phyloP scores from a whole-genome alignment of 2,797 vertebrate genomes.

The Bradypus variegatus region DNA sequence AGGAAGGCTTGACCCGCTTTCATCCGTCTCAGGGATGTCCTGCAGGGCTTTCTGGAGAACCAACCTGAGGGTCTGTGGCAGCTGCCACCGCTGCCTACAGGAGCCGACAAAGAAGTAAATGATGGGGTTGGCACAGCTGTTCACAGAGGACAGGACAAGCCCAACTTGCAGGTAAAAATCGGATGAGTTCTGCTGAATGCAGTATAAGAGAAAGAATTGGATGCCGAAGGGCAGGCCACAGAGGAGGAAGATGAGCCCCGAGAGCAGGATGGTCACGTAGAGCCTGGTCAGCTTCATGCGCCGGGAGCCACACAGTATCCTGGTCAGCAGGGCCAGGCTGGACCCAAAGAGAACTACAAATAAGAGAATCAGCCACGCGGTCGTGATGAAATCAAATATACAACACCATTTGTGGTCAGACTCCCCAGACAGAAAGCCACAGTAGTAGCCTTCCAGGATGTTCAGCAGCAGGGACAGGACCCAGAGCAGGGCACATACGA shows the following conservation, averaged over 20 bases:
- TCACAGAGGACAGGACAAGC: constrained; percentile 65
- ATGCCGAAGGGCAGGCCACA: constrained; percentile 62
- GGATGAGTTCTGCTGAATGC: neutral
- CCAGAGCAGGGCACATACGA: constrained; percentile 59
- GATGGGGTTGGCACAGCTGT: constrained; percentile 55
- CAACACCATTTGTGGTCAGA: constrained; percentile 13
- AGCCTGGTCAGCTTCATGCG: constrained; percentile 47
- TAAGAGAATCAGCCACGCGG: constrained; percentile 58
- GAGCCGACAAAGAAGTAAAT: constrained; percentile 53
- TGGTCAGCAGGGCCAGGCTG: constrained; percentile 65
- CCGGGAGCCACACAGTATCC: constrained; percentile 60
- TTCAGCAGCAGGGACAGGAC: constrained; percentile 62
- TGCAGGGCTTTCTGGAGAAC: neutral
- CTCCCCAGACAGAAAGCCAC: neutral
- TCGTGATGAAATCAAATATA: constrained; percentile 40
- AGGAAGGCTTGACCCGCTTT: neutral
- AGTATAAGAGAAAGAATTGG: constrained; percentile 54
- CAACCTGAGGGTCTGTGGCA: neutral
- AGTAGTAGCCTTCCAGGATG: neutral
- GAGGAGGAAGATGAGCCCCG: constrained; percentile 67
- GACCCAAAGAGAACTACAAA: constrained; percentile 61
- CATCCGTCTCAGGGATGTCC: neutral
- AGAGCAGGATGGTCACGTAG: constrained; percentile 66
- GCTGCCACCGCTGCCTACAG: neutral
- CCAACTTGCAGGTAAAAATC: neutral